phyloP scores from a whole-genome alignment of 2,797 vertebrate species.

The Nothura maculosa region DNA sequence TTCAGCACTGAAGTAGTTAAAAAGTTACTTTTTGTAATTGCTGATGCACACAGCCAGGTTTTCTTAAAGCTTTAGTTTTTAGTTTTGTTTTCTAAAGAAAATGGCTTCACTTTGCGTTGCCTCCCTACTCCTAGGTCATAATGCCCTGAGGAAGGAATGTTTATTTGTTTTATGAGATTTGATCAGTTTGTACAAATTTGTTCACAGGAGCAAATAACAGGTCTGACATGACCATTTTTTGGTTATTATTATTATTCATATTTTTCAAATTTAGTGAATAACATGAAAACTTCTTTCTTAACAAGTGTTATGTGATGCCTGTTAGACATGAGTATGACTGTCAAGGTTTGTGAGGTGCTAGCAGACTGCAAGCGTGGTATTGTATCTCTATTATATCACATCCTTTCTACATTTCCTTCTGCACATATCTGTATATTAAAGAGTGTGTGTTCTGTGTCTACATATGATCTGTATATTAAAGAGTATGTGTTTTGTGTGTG shows the following conservation, averaged over 20 bases:
- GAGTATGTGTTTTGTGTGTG: not conserved
- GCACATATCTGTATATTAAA: not conserved
- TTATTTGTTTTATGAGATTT: not conserved
- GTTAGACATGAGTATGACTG: not conserved
- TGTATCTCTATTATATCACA: not conserved
- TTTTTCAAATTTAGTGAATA: not conserved
- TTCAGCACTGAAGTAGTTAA: not conserved
- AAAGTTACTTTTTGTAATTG: not conserved
- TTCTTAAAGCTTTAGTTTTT: not conserved
- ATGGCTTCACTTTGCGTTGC: not conserved
- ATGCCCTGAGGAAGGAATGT: not conserved
- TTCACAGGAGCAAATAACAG: not conserved
- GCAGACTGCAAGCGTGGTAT: not conserved
- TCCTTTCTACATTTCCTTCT: not conserved
- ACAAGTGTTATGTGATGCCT: not conserved
- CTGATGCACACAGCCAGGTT: not conserved
- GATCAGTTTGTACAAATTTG: no score
- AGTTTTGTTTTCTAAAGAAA: not conserved
- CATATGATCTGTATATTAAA: not conserved
- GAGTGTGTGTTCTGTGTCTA: rapidly evolving
- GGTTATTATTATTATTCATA: not conserved
- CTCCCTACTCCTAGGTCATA: not conserved
- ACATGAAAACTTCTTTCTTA: not conserved
- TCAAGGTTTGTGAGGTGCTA: not conserved
- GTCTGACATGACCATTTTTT: not conserved